phyloP scores from a whole-genome alignment of 2,888 invertebrate genomes.

The Drosophila paucipuncta region DNA sequence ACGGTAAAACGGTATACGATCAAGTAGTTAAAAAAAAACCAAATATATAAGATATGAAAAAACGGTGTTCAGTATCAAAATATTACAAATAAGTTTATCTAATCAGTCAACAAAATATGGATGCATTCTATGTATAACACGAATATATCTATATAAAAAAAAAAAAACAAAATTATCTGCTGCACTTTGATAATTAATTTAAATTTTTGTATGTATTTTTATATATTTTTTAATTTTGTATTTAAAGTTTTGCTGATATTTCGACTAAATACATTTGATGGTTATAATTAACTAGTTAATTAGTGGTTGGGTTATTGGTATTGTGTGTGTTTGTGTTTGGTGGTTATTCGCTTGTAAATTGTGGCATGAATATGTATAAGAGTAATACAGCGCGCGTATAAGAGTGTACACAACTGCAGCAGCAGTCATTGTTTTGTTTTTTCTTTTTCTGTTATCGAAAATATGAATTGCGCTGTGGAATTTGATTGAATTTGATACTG shows the following conservation, averaged over 20 bases:
- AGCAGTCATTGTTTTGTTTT: constrained; percentile 20
- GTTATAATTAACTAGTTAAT: constrained; percentile 44
- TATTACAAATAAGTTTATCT: constrained; percentile 46
- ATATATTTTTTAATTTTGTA: constrained; percentile 20
- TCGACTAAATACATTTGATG: constrained; percentile 61
- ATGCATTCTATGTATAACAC: constrained; percentile 51
- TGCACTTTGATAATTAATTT: constrained; percentile 36
- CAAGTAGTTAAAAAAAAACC: constrained; percentile 29
- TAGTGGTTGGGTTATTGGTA: constrained; percentile 30
- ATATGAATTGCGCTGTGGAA: constrained; percentile 44
- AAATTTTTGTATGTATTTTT: constrained; percentile 2
- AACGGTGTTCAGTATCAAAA: constrained; percentile 37
- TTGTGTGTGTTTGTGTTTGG: constrained; percentile 29
- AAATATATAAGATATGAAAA: constrained; percentile 10
- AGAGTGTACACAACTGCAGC: constrained; percentile 39
- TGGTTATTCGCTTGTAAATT: constrained; percentile 30
- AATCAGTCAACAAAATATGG: constrained; percentile 67
- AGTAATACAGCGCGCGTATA: constrained; percentile 50
- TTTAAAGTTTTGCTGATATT: constrained; percentile 38
- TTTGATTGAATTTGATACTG: constrained; percentile 52
- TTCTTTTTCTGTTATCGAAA: constrained; percentile 25
- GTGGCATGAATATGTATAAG: constrained; percentile 53
- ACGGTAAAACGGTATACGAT: constrained; percentile 42
- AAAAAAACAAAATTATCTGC: constrained; percentile 43
- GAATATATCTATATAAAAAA: constrained; percentile 10